Percentiles rank a stretch among this genome's conserved stretches.
Evolutionary conservation across 2,797 vertebrate species (phyloP).

Genomic region (Heteromormyrus szaboi): DNA sequence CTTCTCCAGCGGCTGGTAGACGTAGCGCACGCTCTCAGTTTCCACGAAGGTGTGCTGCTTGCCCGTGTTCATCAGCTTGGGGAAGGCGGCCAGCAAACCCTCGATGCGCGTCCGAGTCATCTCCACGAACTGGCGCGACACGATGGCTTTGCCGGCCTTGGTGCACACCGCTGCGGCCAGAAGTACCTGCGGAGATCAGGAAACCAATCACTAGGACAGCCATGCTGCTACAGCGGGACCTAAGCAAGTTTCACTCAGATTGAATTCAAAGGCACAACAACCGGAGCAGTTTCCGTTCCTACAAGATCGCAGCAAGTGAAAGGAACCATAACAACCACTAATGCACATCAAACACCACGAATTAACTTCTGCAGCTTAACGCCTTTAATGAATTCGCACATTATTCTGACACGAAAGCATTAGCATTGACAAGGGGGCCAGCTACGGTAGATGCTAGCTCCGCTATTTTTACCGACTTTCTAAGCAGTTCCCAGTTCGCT

Average conservation of each 20-base stretch:
- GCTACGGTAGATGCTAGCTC: not conserved
- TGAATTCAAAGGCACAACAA: not conserved
- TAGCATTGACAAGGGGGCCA: not conserved
- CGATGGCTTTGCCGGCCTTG: constrained; percentile 93
- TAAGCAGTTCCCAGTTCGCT: not conserved
- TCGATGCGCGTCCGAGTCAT: constrained; percentile 94
- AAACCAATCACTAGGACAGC: not conserved
- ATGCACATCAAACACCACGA: not conserved
- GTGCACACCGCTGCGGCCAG: constrained; percentile 98
- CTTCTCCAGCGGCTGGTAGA: constrained; percentile 96
- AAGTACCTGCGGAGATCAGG: constrained; percentile 72
- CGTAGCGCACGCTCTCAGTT: constrained; percentile 94
- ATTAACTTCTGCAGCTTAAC: not conserved
- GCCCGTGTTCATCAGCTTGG: constrained; percentile 94
- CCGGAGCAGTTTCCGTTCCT: not conserved
- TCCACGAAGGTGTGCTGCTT: constrained; percentile 99
- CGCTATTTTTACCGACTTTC: not conserved
- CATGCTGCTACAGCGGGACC: not conserved
- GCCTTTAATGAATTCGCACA: not conserved
- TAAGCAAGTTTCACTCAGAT: not conserved
- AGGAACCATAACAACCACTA: not conserved
- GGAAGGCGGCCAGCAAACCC: constrained; percentile 90
- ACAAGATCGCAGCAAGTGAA: not conserved
- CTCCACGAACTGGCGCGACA: constrained; percentile 96
- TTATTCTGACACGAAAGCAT: not conserved